These are phyloP conservation scores for Coenobita brevimanus DNA, from an alignment of 1,140 invertebrate species.

Conservation along the genomic window DNA sequence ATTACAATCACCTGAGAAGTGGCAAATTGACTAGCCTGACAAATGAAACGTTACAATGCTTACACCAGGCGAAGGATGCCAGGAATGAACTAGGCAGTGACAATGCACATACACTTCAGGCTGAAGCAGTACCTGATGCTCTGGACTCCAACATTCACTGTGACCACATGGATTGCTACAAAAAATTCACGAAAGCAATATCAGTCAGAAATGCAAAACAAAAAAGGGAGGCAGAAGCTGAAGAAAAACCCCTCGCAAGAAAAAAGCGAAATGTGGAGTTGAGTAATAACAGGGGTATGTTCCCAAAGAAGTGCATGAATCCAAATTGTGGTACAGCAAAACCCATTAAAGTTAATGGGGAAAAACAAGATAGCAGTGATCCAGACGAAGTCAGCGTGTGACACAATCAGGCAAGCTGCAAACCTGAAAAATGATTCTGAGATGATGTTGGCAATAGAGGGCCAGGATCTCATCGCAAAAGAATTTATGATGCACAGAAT, in stretches of 20 bases:
- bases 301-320: constrained; percentile 21
- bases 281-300: constrained; percentile 14
- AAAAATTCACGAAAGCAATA: constrained; percentile 25
- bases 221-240: constrained; percentile 3
- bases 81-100: not conserved
- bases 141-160: constrained; percentile 17
- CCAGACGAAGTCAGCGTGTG: constrained; percentile 18
- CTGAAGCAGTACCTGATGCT: constrained; percentile 23
- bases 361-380: constrained; percentile 9
- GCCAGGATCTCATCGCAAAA: too few relatives aligned
- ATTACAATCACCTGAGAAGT: constrained; percentile 12
- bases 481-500: too few relatives aligned
- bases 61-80: constrained; percentile 10
- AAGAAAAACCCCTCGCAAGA: not conserved
- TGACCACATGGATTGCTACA: constrained; percentile 8
- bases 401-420: not conserved
- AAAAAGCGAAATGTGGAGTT: constrained; percentile 6
- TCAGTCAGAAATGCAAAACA: constrained; percentile 12
- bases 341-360: constrained; percentile 1
- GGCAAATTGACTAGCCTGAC: constrained; percentile 9
- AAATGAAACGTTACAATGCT: constrained; percentile 7
- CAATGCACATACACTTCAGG: constrained; percentile 10
- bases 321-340: constrained; percentile 12
- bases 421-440: too few relatives aligned
- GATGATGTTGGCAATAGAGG: too few relatives aligned